Conservation (phyloP, 1,140 invertebrate genomes). For the Hydropsyche tenuis region DNA sequence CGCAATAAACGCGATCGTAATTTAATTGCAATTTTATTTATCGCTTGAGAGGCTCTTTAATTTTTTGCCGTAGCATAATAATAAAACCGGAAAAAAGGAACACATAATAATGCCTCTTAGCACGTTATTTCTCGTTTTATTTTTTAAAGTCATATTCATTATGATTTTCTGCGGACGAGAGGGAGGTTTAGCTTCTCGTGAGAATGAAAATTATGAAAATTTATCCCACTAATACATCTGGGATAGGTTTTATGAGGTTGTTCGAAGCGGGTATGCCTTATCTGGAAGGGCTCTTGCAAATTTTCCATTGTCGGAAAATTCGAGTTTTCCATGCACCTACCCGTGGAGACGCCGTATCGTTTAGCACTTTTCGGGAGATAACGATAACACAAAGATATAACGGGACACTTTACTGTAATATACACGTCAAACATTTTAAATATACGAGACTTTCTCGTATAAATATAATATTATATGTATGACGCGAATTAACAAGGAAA, state of each 20-base stretch:
- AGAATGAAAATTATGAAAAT: conserved; percentile 19
- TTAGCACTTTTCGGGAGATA: background rate
- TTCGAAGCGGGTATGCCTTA: background rate
- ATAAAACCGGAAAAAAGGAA: background rate
- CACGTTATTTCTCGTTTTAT: background rate
- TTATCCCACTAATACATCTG: background rate
- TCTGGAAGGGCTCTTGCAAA: background rate
- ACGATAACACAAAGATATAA: background rate
- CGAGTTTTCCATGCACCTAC: background rate
- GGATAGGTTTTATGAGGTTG: background rate
- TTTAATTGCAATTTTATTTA: conserved; percentile 17
- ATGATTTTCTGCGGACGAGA: background rate
- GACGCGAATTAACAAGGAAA: too few species aligned
- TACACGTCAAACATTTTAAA: too few species aligned
- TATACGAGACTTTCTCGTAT: too few species aligned
- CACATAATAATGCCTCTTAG: background rate
- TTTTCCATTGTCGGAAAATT: conserved; percentile 8
- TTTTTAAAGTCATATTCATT: background rate
- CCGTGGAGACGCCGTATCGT: background rate
- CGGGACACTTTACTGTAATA: background rate
- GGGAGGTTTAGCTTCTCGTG: background rate
- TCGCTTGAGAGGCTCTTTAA: background rate
- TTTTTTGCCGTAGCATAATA: background rate
- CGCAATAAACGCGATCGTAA: background rate
- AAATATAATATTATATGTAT: too few species aligned